Conservation (phyloP, 2,888 invertebrate species). For the Apotomis turbidana region DNA sequence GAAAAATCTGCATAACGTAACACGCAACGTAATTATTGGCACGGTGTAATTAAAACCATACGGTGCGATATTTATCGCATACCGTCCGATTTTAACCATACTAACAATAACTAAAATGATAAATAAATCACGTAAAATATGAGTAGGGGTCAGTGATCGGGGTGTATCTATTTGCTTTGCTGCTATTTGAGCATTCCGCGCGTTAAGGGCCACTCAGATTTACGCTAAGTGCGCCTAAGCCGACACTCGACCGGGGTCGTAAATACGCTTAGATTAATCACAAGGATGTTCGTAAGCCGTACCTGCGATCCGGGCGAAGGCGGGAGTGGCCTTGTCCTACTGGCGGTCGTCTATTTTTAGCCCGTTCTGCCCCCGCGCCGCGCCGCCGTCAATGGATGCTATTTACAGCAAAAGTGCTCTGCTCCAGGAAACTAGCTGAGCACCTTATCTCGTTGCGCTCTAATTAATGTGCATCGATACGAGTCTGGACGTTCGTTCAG, state of each 20-base stretch:
- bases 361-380: constrained; percentile 55
- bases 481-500: constrained; percentile 1
- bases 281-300: constrained; percentile 69
- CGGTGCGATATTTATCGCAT: constrained; percentile 31
- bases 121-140: constrained; percentile 10
- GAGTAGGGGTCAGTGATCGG: constrained; percentile 16
- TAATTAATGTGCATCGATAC: constrained; percentile 32
- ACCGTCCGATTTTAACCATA: constrained; percentile 15
- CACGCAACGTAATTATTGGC: constrained; percentile 40
- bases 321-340: constrained; percentile 75
- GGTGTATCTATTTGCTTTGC: constrained; percentile 37
- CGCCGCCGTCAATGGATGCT: constrained; percentile 69
- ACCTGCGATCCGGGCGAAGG: constrained; percentile 65
- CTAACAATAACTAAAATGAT: constrained; percentile 15
- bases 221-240: constrained; percentile 62
- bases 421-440: constrained; percentile 49
- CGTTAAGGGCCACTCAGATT: constrained; percentile 56
- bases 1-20: constrained; percentile 30
- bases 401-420: constrained; percentile 66
- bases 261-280: constrained; percentile 72
- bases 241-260: constrained; percentile 57
- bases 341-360: constrained; percentile 78
- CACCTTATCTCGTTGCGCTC: constrained; percentile 22
- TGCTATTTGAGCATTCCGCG: constrained; percentile 44
- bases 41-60: constrained; percentile 35